phyloP scores from a whole-genome alignment of 1,140 invertebrate species.

The Uloborus diversus region DNA sequence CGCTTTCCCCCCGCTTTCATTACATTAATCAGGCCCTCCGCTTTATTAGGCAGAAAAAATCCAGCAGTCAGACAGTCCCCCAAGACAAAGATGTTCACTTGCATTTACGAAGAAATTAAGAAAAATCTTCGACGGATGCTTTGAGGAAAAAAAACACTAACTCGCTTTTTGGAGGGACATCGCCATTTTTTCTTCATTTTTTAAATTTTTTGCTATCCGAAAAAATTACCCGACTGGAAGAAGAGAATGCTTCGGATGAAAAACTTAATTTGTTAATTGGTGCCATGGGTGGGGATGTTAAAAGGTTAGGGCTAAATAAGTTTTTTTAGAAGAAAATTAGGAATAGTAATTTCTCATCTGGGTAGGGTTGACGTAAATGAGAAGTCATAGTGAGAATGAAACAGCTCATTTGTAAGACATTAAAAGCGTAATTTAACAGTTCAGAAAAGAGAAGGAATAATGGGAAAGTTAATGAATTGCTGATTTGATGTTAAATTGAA shows the following conservation, averaged over 20 bases:
- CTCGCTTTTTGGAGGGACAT: neutral
- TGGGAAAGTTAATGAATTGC: too few species aligned
- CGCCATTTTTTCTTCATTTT: neutral
- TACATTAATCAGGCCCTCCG: slow-evolving; percentile 38
- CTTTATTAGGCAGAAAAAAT: slow-evolving; percentile 15
- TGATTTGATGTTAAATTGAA: too few species aligned
- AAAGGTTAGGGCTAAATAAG: too few species aligned
- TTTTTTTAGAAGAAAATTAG: too few species aligned
- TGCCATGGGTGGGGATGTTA: too few species aligned
- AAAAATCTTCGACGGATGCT: slow-evolving; percentile 15
- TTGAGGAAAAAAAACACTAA: neutral
- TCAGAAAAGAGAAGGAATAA: too few species aligned
- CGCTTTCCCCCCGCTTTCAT: slow-evolving; percentile 12
- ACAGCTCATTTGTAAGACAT: too few species aligned
- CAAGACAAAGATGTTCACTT: slow-evolving; percentile 4
- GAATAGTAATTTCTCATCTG: too few species aligned
- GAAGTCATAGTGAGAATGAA: too few species aligned
- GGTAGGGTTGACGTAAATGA: too few species aligned
- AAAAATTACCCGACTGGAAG: neutral
- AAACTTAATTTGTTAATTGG: slow-evolving; percentile 43
- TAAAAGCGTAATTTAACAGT: too few species aligned
- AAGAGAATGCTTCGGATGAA: neutral
- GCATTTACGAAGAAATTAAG: slow-evolving; percentile 46
- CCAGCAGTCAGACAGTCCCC: neutral
- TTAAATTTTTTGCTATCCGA: slow-evolving; percentile 21